Evolutionary conservation across 2,888 invertebrate species (phyloP), one percentile per base, ranked within the genome.

Genomic region (Poecilobothrus nobilitatus): DNA sequence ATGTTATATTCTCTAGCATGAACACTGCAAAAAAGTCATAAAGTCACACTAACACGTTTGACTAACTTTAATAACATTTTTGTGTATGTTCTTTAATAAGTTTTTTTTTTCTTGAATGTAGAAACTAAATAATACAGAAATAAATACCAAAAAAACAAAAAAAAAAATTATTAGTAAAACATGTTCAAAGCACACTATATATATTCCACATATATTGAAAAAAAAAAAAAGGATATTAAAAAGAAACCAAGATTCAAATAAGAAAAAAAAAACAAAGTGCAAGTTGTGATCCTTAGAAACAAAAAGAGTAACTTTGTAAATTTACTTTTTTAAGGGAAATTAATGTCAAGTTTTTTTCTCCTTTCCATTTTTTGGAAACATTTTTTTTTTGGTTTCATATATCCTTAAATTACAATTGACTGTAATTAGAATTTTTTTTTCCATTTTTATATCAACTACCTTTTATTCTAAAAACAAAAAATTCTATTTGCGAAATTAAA

Each of bases 1-100:
- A n/a, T 37, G 1, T 12, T 15, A 53, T 53, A 53, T 53, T 15
- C 15, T 53, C 18, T 53, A 18, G 18, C 12, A 53, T 53, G 53
- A 53, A 53, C 53, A 12, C 18, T 53, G 53, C 15, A 53, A 75
- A 27, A 74, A 76, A 78, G 79, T 79, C 79, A 79, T 79, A 79
- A 79, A 79, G 79, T 79, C 79, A 79, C 78, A 79, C 79, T 79
- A 79, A 78, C 79, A 79, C 79, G 79, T 79, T 78, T 78, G 79
- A 79, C 76, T 78, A 78, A 79, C 75, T 71, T 71, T 67, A 70
- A 70, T 70, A 70, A 70, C 53, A 53, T 53, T 53, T 66, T 53
- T 53, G 2, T 53, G 15, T 44, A 61, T 68, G 37, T n/a, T 20
- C 53, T n/a, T 53, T 53, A 53, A 53, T 6, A 53, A 3, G 6